These are phyloP conservation scores for Spea bombifrons DNA, from an alignment of 2,113 vertebrate species.

Conservation along the genomic window DNA sequence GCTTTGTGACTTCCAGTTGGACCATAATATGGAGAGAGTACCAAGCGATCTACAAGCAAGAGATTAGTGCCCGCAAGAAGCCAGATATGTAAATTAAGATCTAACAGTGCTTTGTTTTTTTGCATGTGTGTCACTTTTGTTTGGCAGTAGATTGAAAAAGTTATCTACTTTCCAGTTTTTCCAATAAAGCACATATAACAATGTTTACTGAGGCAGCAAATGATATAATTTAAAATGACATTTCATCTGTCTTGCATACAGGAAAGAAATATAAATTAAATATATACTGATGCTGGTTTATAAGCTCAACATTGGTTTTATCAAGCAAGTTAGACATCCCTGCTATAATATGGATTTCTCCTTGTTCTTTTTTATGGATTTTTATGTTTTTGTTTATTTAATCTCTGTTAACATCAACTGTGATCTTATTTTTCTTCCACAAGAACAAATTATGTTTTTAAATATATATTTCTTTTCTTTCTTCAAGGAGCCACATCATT, in stretches of 20 bases:
- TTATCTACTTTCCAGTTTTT: neutral
- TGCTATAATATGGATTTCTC: neutral
- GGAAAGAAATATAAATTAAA: neutral
- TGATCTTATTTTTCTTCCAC: conserved; percentile 5
- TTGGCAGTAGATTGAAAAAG: too few species aligned
- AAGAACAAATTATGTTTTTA: conserved; percentile 2
- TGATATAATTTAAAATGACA: conserved; percentile 2
- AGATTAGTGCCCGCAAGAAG: too few species aligned
- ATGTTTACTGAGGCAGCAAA: neutral
- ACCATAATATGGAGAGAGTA: too few species aligned
- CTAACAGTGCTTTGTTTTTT: too few species aligned
- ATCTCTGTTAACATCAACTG: neutral
- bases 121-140: too few species aligned
- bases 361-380: conserved; percentile 13
- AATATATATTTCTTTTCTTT: neutral
- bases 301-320: neutral
- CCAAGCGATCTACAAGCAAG: too few species aligned
- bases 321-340: neutral
- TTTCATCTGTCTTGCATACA: neutral
- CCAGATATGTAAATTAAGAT: too few species aligned
- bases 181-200: neutral
- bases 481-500: neutral
- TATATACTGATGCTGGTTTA: conserved; percentile 1
- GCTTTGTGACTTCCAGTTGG: too few species aligned
- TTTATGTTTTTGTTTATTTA: neutral